phyloP scores from a whole-genome alignment of 2,797 vertebrate species.

The Gambusia yucatana region DNA sequence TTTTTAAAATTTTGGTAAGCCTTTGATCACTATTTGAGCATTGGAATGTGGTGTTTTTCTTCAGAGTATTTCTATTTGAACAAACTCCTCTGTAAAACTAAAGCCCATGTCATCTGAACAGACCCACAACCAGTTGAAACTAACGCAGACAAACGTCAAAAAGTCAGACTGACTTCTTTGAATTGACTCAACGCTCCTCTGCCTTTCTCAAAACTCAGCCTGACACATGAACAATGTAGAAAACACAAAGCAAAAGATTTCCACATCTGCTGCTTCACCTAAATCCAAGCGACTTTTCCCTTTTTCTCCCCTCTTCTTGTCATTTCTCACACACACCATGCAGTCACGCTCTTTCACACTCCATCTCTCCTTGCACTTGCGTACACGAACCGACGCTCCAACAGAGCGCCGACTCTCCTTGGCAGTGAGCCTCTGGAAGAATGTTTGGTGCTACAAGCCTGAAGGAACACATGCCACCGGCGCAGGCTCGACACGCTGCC shows the following conservation, averaged over 20 bases:
- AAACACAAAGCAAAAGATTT: conserved; percentile 37
- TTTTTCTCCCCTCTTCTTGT: conserved; percentile 18
- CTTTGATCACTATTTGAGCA: background rate
- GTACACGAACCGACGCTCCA: conserved; percentile 13
- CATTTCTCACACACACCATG: conserved; percentile 34
- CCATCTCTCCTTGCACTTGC: conserved; percentile 9
- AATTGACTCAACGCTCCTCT: conserved; percentile 27
- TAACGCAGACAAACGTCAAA: background rate
- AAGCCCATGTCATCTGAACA: conserved; percentile 3
- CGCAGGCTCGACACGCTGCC: conserved; percentile 30
- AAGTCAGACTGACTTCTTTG: conserved; percentile 28
- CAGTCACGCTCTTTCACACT: conserved; percentile 14
- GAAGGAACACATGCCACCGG: conserved; percentile 43
- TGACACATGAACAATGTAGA: conserved; percentile 56
- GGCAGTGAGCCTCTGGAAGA: conserved; percentile 53
- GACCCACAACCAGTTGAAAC: conserved; percentile 6
- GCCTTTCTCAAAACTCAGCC: conserved; percentile 41
- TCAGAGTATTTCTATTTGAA: conserved; percentile 2
- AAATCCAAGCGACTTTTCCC: conserved; percentile 45
- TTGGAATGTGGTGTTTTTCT: background rate
- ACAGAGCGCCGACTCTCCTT: conserved; percentile 37
- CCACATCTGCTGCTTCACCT: conserved; percentile 54
- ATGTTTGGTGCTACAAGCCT: conserved; percentile 42
- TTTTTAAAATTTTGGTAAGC: background rate
- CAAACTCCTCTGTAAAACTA: background rate